A percentile compares a stretch with the other conserved stretches of the same genome.
Evolutionary conservation across 2,797 vertebrate species (phyloP).

Genomic region (Falco columbarius): DNA sequence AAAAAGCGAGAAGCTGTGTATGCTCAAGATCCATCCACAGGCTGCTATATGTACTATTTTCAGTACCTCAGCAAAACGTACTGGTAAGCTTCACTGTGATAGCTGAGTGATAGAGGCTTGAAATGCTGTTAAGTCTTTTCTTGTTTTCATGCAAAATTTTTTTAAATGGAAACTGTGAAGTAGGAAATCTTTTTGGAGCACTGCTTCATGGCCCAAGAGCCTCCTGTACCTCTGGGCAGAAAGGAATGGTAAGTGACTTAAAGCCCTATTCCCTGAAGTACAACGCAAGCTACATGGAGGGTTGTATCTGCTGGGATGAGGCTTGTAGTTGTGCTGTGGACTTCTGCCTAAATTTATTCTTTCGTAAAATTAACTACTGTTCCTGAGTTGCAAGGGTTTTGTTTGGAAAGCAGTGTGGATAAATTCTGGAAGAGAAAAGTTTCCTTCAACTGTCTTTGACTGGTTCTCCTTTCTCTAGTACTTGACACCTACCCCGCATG

Average conservation of each 20-base stretch:
- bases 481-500: not conserved
- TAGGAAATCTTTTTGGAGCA: not conserved
- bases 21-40: constrained; percentile 87
- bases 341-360: not conserved
- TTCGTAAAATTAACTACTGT: not conserved
- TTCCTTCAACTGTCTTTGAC: not conserved
- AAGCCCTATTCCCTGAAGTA: not conserved
- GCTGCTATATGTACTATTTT: constrained; percentile 99
- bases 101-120: not conserved
- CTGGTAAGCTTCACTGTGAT: constrained; percentile 82
- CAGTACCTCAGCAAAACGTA: constrained; percentile 91
- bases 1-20: constrained; percentile 87
- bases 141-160: not conserved
- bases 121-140: not conserved
- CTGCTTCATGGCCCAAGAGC: not conserved
- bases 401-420: not conserved
- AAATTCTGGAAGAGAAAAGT: not conserved
- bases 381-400: not conserved
- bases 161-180: not conserved
- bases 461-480: not conserved
- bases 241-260: not conserved
- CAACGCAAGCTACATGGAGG: not conserved
- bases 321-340: not conserved
- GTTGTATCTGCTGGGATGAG: not conserved
- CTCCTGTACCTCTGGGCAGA: not conserved